Percentiles rank a stretch among this genome's conserved stretches.
Conservation (phyloP, 2,797 vertebrate genomes). For the Parauchenoglanis punctatus region DNA sequence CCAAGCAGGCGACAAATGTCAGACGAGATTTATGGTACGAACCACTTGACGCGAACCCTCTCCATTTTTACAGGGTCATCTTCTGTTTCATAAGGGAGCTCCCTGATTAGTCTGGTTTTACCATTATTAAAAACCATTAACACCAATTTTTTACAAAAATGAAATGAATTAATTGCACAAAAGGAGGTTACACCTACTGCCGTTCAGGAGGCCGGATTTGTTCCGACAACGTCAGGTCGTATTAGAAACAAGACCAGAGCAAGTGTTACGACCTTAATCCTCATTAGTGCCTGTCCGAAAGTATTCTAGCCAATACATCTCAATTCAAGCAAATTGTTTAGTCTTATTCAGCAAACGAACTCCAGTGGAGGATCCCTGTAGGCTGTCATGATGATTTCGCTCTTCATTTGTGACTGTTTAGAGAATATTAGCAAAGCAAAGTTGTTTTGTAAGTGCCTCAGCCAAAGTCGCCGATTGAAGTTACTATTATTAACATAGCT, state of each 20-base stretch:
- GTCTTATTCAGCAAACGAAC: neutral
- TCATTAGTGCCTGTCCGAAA: slow-evolving; percentile 41
- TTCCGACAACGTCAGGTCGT: slow-evolving; percentile 32
- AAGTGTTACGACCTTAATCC: slow-evolving; percentile 31
- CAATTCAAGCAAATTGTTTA: too few relatives aligned
- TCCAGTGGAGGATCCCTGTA: neutral
- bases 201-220: neutral
- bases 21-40: slow-evolving; percentile 22
- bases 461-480: neutral
- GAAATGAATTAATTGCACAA: neutral
- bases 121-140: neutral
- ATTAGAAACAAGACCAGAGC: neutral
- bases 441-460: neutral
- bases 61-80: slow-evolving; percentile 20
- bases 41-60: slow-evolving; percentile 15
- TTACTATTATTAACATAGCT: neutral
- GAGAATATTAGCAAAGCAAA: too few relatives aligned
- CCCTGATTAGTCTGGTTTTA: neutral
- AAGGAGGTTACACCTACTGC: neutral
- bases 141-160: too few relatives aligned
- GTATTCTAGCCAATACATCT: neutral
- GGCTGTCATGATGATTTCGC: too few relatives aligned
- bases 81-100: neutral
- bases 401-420: neutral
- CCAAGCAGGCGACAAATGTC: slow-evolving; percentile 24